A percentile compares a stretch with the other conserved stretches of the same genome.
phyloP scores from a whole-genome alignment of 92 coral and sea anemone genomes.

The Porites evermanni region DNA sequence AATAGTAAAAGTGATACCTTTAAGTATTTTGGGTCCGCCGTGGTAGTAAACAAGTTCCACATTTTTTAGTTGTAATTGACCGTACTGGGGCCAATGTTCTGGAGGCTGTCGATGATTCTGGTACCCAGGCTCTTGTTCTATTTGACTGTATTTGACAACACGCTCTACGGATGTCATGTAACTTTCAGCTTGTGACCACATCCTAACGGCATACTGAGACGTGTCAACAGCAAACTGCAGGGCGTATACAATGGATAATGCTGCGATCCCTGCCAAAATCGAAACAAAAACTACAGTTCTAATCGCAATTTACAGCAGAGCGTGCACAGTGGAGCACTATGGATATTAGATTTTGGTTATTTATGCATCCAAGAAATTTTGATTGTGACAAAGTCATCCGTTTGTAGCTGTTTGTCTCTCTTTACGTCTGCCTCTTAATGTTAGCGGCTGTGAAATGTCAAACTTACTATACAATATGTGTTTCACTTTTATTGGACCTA shows the following conservation, averaged over 20 bases:
- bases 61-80: neutral
- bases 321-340: too few species aligned
- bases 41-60: conserved; percentile 10
- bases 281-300: neutral
- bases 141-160: neutral
- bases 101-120: neutral
- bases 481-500: too few species aligned
- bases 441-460: too few species aligned
- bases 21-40: conserved; percentile 16
- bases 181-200: neutral
- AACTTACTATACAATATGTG: too few species aligned
- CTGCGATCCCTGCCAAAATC: neutral
- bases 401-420: too few species aligned
- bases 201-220: neutral
- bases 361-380: too few species aligned
- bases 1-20: conserved; percentile 4
- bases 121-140: conserved; percentile 3
- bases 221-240: neutral
- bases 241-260: conserved; percentile 4
- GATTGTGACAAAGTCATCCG: too few species aligned
- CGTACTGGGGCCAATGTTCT: conserved; percentile 16
- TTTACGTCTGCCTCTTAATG: too few species aligned
- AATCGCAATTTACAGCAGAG: too few species aligned
- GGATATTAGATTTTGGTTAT: too few species aligned
- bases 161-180: conserved; percentile 25